Evolutionary conservation across 2,113 vertebrate genomes (phyloP).

Genomic region (Triplophysa siluroides): DNA sequence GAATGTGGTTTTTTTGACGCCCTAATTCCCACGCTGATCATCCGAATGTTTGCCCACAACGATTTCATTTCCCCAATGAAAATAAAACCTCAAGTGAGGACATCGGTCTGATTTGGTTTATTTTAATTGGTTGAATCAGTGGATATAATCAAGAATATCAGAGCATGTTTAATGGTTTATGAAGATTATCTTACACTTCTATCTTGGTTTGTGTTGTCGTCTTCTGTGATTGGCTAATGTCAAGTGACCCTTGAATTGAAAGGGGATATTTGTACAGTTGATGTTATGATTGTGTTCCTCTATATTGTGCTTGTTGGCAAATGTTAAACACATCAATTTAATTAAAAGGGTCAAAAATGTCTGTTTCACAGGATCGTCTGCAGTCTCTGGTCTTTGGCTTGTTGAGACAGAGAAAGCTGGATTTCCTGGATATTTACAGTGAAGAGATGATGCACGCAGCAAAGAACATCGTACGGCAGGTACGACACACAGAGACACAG

Average conservation of each 20-base stretch:
- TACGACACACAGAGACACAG: constrained; percentile 54
- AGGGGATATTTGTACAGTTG: no score
- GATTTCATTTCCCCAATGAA: not conserved
- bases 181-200: no score
- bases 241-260: no score
- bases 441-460: constrained; percentile 91
- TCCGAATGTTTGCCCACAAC: not conserved
- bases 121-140: not conserved
- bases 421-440: constrained; percentile 95
- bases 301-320: no score
- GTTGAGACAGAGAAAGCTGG: constrained; percentile 92
- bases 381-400: constrained; percentile 92
- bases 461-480: constrained; percentile 92
- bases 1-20: not conserved
- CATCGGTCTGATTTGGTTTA: no score
- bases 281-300: no score
- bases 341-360: not conserved
- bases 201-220: no score
- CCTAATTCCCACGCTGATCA: not conserved
- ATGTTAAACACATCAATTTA: no score
- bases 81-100: not conserved
- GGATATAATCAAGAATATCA: not conserved
- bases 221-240: not conserved
- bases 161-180: not conserved
- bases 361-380: constrained; percentile 82